phyloP scores from a whole-genome alignment of 2,888 invertebrate genomes.

The Tachina lurida region DNA sequence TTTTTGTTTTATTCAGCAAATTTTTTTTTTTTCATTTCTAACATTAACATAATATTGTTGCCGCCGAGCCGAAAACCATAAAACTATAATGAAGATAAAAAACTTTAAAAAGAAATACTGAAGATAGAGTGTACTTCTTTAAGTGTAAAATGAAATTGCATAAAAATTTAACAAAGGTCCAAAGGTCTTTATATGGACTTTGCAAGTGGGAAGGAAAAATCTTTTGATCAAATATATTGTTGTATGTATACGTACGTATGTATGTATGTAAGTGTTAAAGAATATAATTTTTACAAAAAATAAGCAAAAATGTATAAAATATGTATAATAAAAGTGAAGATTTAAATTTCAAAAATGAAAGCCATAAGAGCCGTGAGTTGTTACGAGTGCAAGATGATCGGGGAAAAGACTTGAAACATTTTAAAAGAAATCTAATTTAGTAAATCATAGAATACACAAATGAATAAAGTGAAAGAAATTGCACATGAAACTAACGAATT shows the following conservation, averaged over 20 bases:
- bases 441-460: slow-evolving; percentile 4
- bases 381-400: neutral
- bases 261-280: slow-evolving; percentile 24
- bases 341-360: neutral
- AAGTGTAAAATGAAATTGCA: neutral
- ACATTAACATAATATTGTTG: slow-evolving; percentile 75
- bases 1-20: neutral
- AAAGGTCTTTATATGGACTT: neutral
- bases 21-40: neutral
- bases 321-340: slow-evolving; percentile 2
- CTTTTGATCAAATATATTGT: slow-evolving; percentile 23
- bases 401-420: neutral
- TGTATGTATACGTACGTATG: slow-evolving; percentile 35
- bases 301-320: slow-evolving; percentile 24
- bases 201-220: neutral
- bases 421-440: neutral
- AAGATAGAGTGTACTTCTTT: neutral
- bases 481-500: neutral
- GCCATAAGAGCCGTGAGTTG: neutral
- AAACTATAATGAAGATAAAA: slow-evolving; percentile 9
- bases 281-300: slow-evolving; percentile 29
- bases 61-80: slow-evolving; percentile 77
- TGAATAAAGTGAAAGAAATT: neutral
- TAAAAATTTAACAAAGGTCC: neutral
- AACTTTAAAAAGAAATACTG: neutral